Percentiles rank a stretch among this genome's conserved stretches.
These are phyloP conservation scores for Tetheella fluctuosa DNA, from an alignment of 2,888 invertebrate species.

Conservation along the genomic window DNA sequence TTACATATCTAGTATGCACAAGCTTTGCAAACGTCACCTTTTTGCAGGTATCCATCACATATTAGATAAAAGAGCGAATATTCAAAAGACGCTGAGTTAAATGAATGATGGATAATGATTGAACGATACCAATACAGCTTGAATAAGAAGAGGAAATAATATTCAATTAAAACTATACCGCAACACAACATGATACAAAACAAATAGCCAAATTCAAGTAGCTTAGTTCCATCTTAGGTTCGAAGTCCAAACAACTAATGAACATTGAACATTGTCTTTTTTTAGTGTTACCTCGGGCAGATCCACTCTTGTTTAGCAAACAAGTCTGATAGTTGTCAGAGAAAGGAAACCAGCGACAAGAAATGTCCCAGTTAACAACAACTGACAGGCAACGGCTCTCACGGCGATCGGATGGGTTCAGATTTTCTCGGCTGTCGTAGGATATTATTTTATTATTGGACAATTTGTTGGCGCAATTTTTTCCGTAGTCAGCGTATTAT, in stretches of 20 bases:
- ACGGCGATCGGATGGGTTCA: constrained; percentile 26
- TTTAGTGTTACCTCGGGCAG: constrained; percentile 33
- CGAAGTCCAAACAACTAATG: constrained; percentile 48
- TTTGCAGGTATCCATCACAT: no score
- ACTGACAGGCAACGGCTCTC: constrained; percentile 44
- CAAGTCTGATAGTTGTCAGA: constrained; percentile 55
- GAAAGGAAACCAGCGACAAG: constrained; percentile 58
- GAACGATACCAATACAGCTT: neutral
- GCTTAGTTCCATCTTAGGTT: constrained; percentile 36
- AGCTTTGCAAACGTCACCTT: no score
- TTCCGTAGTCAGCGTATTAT: constrained; percentile 21
- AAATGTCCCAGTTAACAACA: constrained; percentile 59
- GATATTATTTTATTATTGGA: constrained; percentile 39
- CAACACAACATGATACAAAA: neutral
- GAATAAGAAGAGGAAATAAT: neutral
- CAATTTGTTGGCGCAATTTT: constrained; percentile 36
- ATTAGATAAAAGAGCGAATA: neutral
- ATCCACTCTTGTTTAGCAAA: constrained; percentile 48
- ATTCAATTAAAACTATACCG: neutral
- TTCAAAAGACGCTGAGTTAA: neutral
- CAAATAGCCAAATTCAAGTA: constrained; percentile 6
- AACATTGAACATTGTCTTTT: constrained; percentile 46
- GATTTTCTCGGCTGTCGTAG: constrained; percentile 44
- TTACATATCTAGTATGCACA: no score
- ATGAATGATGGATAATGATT: neutral